These are phyloP conservation scores for Agrilus biguttatus DNA, from an alignment of 2,888 invertebrate genomes.

Conservation along the genomic window DNA sequence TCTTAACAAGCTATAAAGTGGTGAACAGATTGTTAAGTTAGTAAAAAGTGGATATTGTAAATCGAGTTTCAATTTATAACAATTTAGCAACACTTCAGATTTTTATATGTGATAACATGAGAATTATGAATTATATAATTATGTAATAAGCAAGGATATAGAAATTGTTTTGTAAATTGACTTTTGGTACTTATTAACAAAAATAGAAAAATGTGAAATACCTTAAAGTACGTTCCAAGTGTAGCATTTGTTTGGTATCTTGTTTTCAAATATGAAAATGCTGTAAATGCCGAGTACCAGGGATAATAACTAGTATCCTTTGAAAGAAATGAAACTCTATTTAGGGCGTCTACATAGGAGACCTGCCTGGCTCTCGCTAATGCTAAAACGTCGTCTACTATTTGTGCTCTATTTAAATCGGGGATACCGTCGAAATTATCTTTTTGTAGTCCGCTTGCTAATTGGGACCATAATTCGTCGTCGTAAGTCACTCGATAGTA, in stretches of 20 bases:
- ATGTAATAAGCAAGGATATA: too few relatives aligned
- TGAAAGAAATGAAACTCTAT: constrained; percentile 51
- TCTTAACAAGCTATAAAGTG: too few relatives aligned
- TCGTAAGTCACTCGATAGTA: constrained; percentile 47
- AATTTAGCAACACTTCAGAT: too few relatives aligned
- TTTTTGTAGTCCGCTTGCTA: constrained; percentile 30
- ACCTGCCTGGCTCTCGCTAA: constrained; percentile 52
- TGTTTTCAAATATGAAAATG: constrained; percentile 25
- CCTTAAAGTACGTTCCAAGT: too few relatives aligned
- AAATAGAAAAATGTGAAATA: too few relatives aligned
- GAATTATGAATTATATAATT: too few relatives aligned
- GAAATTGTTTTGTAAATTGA: not conserved
- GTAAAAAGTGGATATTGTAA: too few relatives aligned
- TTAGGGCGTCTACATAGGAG: constrained; percentile 46
- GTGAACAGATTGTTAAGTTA: too few relatives aligned
- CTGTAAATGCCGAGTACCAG: constrained; percentile 53
- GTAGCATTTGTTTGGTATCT: constrained; percentile 5
- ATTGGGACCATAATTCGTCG: constrained; percentile 38
- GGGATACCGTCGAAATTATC: constrained; percentile 37
- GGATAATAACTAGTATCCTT: constrained; percentile 60
- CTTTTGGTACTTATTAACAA: too few relatives aligned
- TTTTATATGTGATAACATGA: too few relatives aligned
- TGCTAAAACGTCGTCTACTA: constrained; percentile 66
- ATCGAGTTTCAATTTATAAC: too few relatives aligned
- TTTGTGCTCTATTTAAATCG: constrained; percentile 56